Conservation (phyloP, 2,797 vertebrate species). For the Aplochiton taeniatus region DNA sequence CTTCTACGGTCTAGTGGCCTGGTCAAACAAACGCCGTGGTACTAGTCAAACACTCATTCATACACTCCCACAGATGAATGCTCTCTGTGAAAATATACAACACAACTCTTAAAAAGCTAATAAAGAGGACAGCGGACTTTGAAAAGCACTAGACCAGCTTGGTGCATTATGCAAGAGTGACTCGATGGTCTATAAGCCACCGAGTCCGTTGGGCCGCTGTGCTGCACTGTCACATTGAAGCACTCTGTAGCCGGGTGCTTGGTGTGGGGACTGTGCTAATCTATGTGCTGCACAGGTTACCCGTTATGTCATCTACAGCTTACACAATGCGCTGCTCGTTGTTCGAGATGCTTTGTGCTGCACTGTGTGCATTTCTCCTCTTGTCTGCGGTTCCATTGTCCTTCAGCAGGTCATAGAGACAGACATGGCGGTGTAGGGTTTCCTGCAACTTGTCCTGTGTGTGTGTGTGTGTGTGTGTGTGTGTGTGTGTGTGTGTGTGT, state of each 20-base stretch:
- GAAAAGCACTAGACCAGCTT: no score
- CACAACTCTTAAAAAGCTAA: no score
- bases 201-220: conserved; percentile 8
- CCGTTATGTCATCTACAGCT: no score
- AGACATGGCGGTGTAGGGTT: conserved; percentile 68
- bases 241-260: conserved; percentile 19
- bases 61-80: conserved; percentile 25
- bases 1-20: conserved; percentile 39
- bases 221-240: conserved; percentile 40
- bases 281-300: background rate
- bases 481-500: conserved; percentile 33
- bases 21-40: background rate
- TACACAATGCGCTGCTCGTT: no score
- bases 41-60: conserved; percentile 42
- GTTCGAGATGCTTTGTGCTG: background rate
- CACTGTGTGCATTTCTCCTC: conserved; percentile 28
- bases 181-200: background rate
- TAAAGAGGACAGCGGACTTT: no score
- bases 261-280: background rate
- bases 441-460: conserved; percentile 47
- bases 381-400: conserved; percentile 65
- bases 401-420: conserved; percentile 68
- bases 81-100: no score
- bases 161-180: no score
- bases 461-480: conserved; percentile 17